Conservation (phyloP, 1,140 invertebrate species). For the Lerema accius region DNA sequence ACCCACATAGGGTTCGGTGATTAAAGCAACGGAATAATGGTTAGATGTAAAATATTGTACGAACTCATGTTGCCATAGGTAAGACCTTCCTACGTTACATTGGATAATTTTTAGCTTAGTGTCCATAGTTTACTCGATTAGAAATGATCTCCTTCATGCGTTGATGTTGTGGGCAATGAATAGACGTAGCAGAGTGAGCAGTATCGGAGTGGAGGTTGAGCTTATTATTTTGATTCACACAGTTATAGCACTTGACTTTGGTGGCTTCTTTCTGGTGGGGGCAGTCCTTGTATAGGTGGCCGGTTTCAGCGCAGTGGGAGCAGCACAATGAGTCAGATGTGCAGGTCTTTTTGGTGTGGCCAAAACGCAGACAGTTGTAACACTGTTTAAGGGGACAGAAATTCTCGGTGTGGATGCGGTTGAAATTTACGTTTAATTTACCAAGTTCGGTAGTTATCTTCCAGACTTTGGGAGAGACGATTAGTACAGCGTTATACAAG, state of each 20-base stretch:
- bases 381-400: conserved; percentile 34
- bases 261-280: neutral
- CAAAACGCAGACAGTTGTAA: conserved; percentile 24
- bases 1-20: conserved; percentile 12
- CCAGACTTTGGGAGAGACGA: neutral
- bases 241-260: conserved; percentile 21
- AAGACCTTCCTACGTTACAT: conserved; percentile 7
- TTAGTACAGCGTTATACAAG: conserved; percentile 26
- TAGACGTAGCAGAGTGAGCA: conserved; percentile 21
- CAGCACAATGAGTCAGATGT: neutral
- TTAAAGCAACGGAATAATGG: neutral
- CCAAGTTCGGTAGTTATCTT: conserved; percentile 3
- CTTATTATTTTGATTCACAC: conserved; percentile 6
- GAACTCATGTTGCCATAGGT: neutral
- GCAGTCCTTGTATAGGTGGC: conserved; percentile 5
- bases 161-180: conserved; percentile 6
- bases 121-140: conserved; percentile 31
- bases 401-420: conserved; percentile 21
- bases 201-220: neutral
- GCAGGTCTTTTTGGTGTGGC: conserved; percentile 21
- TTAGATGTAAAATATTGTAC: neutral
- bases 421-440: conserved; percentile 28
- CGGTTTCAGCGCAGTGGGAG: conserved; percentile 6
- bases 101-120: neutral
- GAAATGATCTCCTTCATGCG: neutral